These are phyloP conservation scores for Oncorhynchus keta DNA, from an alignment of 2,113 vertebrate genomes.

Conservation along the genomic window DNA sequence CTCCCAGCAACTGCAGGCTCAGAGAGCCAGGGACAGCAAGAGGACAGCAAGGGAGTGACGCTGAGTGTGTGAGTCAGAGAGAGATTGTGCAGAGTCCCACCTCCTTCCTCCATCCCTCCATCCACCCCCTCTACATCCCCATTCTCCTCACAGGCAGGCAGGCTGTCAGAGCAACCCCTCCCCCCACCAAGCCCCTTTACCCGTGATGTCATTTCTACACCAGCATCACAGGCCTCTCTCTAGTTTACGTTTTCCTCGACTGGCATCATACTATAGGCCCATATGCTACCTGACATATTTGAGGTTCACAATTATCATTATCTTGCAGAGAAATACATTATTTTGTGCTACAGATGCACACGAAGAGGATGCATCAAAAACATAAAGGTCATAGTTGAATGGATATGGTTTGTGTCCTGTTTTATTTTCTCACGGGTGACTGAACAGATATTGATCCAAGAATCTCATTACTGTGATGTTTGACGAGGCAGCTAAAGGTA, in stretches of 20 bases:
- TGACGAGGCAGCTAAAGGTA: no score
- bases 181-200: constrained; percentile 37
- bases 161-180: constrained; percentile 28
- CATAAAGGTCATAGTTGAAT: constrained; percentile 26
- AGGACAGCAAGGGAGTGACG: constrained; percentile 23
- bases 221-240: constrained; percentile 10
- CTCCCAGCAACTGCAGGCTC: constrained; percentile 36
- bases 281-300: no score
- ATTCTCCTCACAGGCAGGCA: constrained; percentile 40
- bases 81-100: constrained; percentile 29
- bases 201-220: constrained; percentile 50
- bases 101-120: not conserved
- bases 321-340: not conserved
- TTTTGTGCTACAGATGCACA: no score
- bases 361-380: constrained; percentile 3
- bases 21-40: constrained; percentile 15
- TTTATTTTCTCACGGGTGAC: not conserved
- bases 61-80: constrained; percentile 47
- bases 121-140: constrained; percentile 46
- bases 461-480: no score
- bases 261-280: not conserved
- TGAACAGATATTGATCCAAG: no score
- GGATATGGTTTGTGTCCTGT: not conserved
- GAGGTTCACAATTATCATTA: no score
- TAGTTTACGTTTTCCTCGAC: not conserved